Percentiles rank a stretch among this genome's conserved stretches.
These are phyloP conservation scores for Zhengitettix transpicula DNA, from an alignment of 2,888 invertebrate genomes.

Conservation along the genomic window DNA sequence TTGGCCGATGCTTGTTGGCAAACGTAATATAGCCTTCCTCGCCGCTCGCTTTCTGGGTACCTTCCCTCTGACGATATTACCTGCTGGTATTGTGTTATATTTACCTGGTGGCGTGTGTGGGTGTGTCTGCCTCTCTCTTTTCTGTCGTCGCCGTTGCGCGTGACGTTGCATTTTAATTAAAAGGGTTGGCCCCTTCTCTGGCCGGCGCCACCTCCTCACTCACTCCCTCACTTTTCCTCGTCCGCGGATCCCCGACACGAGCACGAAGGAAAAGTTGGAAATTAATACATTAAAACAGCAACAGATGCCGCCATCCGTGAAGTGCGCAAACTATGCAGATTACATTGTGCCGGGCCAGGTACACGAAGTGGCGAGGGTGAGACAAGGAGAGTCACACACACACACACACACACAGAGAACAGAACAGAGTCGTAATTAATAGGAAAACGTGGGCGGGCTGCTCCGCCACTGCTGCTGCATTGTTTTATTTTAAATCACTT, in stretches of 20 bases:
- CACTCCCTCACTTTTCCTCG: constrained; percentile 1
- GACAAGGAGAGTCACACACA: no score
- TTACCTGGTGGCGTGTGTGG: no score
- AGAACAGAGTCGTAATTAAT: no score
- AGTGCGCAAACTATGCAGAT: constrained; percentile 7
- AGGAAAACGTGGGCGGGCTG: no score
- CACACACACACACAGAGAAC: no score
- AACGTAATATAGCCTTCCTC: background rate
- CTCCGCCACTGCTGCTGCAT: no score
- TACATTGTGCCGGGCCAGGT: background rate
- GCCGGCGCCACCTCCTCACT: constrained; percentile 15
- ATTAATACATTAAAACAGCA: constrained; percentile 9
- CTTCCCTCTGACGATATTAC: background rate
- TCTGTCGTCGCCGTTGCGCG: constrained; percentile 7
- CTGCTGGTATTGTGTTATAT: background rate
- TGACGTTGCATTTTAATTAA: constrained; percentile 17
- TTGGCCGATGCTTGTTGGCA: background rate
- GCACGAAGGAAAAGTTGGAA: constrained; percentile 7
- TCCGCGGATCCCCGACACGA: background rate
- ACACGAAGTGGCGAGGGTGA: no score
- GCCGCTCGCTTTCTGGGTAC: background rate
- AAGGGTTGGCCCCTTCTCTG: constrained; percentile 19
- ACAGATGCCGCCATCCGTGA: constrained; percentile 3
- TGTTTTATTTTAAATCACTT: no score
- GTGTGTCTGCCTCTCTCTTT: no score